Base-by-base conservation (phyloP, 2,113 vertebrate species). In the Plectropomus leopardus region DNA sequence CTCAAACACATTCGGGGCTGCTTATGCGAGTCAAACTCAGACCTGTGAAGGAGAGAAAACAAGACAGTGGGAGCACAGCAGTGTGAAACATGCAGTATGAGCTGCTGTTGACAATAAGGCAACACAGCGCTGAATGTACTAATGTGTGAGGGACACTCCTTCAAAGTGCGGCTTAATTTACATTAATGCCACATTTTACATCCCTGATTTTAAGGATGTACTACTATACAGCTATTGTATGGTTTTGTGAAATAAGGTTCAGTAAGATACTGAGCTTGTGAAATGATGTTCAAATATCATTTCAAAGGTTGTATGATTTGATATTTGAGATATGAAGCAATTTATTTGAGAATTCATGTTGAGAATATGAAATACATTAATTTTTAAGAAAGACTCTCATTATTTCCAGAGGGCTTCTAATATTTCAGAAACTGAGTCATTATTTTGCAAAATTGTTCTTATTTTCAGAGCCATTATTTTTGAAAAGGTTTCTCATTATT, bases 21-120 rank as follows among this genome's bases (percentile, higher is more conserved):
- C 85, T 90, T 80, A 73, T 72, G 66, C 11, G 71, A 85, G 83
- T 84, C 79, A 67, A 57, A 73, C 32, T 71, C 66, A 28, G 34
- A 48, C 65, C 58, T 78, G 63, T 69, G 68, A 42, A 76, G 64
- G 45, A 36, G 19, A 57, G 55, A 65, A 40, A 84, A 69, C 34
- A 40, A 76, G 79, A 65, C 72, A 23, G 71, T 14, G 72, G 54
- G 58, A 59, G 72, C 64, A 26, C 13, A 53, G 47, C 60, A n/a
- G 76, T 30, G 48, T 60, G 66, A 67, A 50, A 28, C 65, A 45
- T 30, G 47, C 14, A 54, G 68, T 23, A 5, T 19, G 36, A 80
- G 72, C 63, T 61, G 65, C 54, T 84, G 50, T 26, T 51, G 65
- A 55, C 78, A 79, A 44, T 19, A 19, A 71, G 45, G 63, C 45